Base-by-base conservation (phyloP, 1,140 invertebrate species). In the Zaprionus camerounensis region DNA sequence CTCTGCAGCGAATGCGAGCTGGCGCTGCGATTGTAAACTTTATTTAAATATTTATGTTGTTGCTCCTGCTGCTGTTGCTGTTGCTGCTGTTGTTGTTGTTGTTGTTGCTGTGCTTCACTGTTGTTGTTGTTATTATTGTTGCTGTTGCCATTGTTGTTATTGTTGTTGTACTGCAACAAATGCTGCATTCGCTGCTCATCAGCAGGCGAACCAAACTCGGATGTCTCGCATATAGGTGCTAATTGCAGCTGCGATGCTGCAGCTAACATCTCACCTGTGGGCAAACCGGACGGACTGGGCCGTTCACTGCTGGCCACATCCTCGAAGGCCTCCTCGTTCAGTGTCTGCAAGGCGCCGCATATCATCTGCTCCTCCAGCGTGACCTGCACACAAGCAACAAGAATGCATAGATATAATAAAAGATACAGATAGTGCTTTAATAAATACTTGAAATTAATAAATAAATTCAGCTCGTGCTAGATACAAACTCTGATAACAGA, bases 341-440 rank as follows among this genome's bases (percentile, higher is more conserved):
- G 94, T 0, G 97, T 97, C 93, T 98, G 97, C 36, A 98, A 93
- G 1, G 97, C 97, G 68, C 97, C 97, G 92, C 97, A 97, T 79
- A 98, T 98, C 97, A 98, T 97, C 93, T 98, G 97, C 90, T 98
- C 97, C 93, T 98, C 97, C 71, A 98, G 93, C 0, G 97, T 98
- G 38, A 98, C 97, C 97, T 98, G 78, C 9, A 53, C n/a, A 22
- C n/a, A 22, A 9, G 17, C 20, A 6, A 44, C 1, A 22, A 44
- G 7, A n/a, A 5, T 0, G 0, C 11, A 62, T 51, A 3, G 20
- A 24, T 44, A n/a, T 26, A 61, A 26, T 26, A n/a, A 20, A 44
- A 46, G 11, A 53, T 34, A n/a, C n/a, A 24, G 1, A 17, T 11
- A 9, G 2, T 3, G 1, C 9, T 6, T 9, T 0, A 17, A 44